These are phyloP conservation scores for Anolis sagrei DNA, from an alignment of 2,113 vertebrate genomes.

Conservation along the genomic window DNA sequence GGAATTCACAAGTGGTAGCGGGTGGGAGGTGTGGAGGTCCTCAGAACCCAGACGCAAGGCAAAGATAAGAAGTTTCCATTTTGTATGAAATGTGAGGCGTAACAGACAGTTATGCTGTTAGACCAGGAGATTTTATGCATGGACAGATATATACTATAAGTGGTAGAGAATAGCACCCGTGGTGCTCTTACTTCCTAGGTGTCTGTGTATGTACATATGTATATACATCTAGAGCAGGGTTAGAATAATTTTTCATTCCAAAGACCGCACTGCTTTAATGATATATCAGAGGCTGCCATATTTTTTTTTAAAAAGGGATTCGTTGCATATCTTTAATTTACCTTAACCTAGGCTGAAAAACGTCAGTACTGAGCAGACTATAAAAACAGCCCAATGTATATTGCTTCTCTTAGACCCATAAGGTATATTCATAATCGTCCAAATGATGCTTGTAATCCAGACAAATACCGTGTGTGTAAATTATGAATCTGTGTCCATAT, in stretches of 20 bases:
- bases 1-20: constrained; percentile 5
- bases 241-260: no score
- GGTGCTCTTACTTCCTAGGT: neutral
- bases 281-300: no score
- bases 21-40: neutral
- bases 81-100: neutral
- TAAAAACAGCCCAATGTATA: neutral
- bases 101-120: neutral
- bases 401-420: no score
- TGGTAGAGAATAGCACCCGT: neutral
- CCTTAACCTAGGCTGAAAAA: neutral
- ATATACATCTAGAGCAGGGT: neutral
- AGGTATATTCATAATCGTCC: neutral
- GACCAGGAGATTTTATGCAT: neutral
- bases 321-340: neutral
- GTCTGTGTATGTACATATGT: no score
- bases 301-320: neutral
- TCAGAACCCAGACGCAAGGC: constrained; percentile 19
- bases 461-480: neutral
- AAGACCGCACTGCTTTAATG: no score
- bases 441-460: neutral
- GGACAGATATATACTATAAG: neutral
- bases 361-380: neutral
- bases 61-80: neutral
- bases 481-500: neutral